A percentile compares a stretch with the other conserved stretches of the same genome.
Evolutionary conservation across 2,797 vertebrate genomes (phyloP).

Genomic region (Parotocinclus haroldoi): DNA sequence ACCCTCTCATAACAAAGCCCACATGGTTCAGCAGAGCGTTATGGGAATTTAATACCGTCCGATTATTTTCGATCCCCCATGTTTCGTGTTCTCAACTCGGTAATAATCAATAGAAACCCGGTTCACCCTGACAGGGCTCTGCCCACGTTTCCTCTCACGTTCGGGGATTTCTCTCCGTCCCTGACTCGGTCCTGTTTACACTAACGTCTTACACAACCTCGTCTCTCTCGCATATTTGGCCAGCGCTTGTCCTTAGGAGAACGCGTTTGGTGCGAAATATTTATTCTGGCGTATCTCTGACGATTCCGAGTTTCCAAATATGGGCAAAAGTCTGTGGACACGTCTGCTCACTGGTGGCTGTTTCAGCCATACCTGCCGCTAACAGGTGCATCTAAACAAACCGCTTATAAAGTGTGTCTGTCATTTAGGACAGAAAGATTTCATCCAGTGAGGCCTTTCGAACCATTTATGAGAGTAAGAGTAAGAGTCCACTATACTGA

Average conservation of each 20-base stretch:
- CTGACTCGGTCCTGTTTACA: constrained; percentile 10
- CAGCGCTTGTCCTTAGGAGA: not conserved
- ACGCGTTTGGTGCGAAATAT: too few relatives aligned
- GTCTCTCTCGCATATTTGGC: constrained; percentile 20
- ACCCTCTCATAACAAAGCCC: constrained; percentile 8
- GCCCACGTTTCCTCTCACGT: not conserved
- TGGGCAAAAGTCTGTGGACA: too few relatives aligned
- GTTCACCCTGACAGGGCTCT: not conserved
- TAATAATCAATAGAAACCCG: constrained; percentile 1
- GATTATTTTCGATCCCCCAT: not conserved
- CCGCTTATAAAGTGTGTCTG: too few relatives aligned
- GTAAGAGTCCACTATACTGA: too few relatives aligned
- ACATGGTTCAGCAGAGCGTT: not conserved
- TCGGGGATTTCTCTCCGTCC: not conserved
- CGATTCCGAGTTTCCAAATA: too few relatives aligned
- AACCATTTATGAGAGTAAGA: too few relatives aligned
- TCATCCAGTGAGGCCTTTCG: too few relatives aligned
- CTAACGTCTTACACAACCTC: constrained; percentile 12
- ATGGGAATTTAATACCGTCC: not conserved
- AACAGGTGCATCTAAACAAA: too few relatives aligned
- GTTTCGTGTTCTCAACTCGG: not conserved
- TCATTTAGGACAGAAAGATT: too few relatives aligned
- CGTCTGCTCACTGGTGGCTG: too few relatives aligned
- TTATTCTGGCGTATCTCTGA: too few relatives aligned
- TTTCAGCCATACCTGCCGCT: too few relatives aligned